Base-by-base conservation (phyloP, 2,797 vertebrate genomes). In the Philypnodon macrostomus region DNA sequence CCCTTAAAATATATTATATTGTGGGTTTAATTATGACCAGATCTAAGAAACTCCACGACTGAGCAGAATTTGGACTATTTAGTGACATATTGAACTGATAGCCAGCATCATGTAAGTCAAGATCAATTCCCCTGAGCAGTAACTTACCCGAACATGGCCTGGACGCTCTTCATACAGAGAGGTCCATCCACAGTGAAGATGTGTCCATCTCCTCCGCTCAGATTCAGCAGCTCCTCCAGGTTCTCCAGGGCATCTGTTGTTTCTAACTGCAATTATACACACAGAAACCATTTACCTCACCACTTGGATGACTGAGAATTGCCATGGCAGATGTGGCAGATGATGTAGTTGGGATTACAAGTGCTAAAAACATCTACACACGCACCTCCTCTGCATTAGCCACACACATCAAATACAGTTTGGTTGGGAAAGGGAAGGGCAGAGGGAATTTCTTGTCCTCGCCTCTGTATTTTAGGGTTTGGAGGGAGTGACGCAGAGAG, bases 91-190 rank as follows among this genome's bases (percentile, higher is more conserved):
- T n/a, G n/a, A n/a, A n/a, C n/a, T n/a, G n/a, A n/a, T n/a, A n/a
- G n/a, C n/a, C n/a, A n/a, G n/a, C n/a, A n/a, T n/a, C n/a, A n/a
- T n/a, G n/a, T n/a, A n/a, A n/a, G n/a, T n/a, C n/a, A n/a, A n/a
- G n/a, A n/a, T n/a, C n/a, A 17, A 36, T 10, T 4, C 9, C 9
- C 8, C 11, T 9, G 5, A 12, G 11, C 4, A 37, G 4, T 18
- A 11, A 12, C 92, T 69, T 67, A 99, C 97, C 96, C 96, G 85
- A 99, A 98, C 97, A 99, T 97, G 4, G 93, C 90, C 81, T 99
- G 97, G 0, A 98, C 95, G 24, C 93, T 97, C 85, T 99, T 98
- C 80, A 98, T 88, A 83, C 95, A 98, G 50, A 98, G 88, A 0
- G 92, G 91, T 8, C 95, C 96, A 60, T 99, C 97, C 40, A 95